Conservation (phyloP, 2,113 vertebrate species). For the Bubalus kerabau region DNA sequence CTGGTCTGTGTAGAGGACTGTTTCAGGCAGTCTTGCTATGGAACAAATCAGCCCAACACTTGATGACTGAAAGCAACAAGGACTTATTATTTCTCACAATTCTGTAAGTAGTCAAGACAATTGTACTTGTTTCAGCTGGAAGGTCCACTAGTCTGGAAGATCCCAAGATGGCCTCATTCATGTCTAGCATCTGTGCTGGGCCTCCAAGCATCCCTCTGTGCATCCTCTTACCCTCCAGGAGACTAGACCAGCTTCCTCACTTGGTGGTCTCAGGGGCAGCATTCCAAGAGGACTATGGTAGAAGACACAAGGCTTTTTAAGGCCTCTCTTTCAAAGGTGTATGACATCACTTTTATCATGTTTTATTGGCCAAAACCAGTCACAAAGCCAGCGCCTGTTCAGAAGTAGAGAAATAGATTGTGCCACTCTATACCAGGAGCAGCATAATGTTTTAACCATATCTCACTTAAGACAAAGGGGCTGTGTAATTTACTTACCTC, state of each 20-base stretch:
- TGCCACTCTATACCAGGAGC: background rate
- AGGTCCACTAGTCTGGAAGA: too few species aligned
- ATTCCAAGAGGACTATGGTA: too few species aligned
- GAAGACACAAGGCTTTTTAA: background rate
- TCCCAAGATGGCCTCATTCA: background rate
- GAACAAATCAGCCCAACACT: background rate
- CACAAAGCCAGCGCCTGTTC: background rate
- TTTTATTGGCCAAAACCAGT: background rate
- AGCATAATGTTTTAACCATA: background rate
- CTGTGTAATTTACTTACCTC: background rate
- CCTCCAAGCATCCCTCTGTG: rapidly evolving
- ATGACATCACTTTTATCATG: rapidly evolving
- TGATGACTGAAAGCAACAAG: background rate
- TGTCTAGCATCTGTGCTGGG: background rate
- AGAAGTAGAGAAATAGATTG: background rate
- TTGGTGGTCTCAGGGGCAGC: rapidly evolving
- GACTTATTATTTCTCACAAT: background rate
- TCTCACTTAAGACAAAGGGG: background rate
- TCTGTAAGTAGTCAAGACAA: background rate
- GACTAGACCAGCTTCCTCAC: background rate
- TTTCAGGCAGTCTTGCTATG: background rate
- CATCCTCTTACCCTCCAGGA: background rate
- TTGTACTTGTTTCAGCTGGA: background rate
- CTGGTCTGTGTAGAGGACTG: rapidly evolving
- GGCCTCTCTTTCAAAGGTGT: background rate